Evolutionary conservation across 2,888 invertebrate species (phyloP), one percentile per base, ranked within the genome.

Genomic region (Eudemis profundana): DNA sequence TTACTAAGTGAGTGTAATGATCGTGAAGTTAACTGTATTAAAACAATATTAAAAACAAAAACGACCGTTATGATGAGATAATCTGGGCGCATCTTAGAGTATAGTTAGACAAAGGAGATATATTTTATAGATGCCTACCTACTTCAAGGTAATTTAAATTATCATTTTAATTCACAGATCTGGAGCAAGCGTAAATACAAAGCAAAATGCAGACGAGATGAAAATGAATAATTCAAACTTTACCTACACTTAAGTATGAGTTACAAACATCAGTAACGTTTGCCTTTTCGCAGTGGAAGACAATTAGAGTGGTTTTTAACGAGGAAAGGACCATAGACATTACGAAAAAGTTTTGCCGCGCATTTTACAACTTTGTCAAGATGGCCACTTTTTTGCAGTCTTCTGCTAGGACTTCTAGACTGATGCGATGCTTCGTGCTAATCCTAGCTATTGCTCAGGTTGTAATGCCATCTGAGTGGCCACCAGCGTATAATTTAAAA

Each of bases 381-480:
- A 80, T 78, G 77, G 69, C 74, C 23, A 49, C 74, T 15, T 70
- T 79, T 4, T 66, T 87, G 4, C 79, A 85, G 59, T 71, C 70
- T 0, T 75, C 46, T 4, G 64, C 74, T 10, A 73, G 77, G 1
- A 76, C 78, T 0, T 72, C 78, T 0, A 70, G 79, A 0, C 69
- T 84, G 46, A 72, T 84, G 65, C 76, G 78, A 56, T 80, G 79
- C 77, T n/a, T 87, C 4, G 68, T 89, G 14, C 74, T 78, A 1
- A 69, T 79, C 0, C 63, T 89, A 40, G 82, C 84, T 0, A 56
- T 89, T n/a, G 78, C 82, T 1, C 82, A 83, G 23, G 79, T 82
- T 5, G 72, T 90, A 0, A 38, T 77, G 0, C 83, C 85, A 0
- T 74, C 75, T 0, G 88, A 79, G 2, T 90, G 90, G 90, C 89